Conservation (phyloP, 2,797 vertebrate genomes). For the Rhinoraja longicauda region DNA sequence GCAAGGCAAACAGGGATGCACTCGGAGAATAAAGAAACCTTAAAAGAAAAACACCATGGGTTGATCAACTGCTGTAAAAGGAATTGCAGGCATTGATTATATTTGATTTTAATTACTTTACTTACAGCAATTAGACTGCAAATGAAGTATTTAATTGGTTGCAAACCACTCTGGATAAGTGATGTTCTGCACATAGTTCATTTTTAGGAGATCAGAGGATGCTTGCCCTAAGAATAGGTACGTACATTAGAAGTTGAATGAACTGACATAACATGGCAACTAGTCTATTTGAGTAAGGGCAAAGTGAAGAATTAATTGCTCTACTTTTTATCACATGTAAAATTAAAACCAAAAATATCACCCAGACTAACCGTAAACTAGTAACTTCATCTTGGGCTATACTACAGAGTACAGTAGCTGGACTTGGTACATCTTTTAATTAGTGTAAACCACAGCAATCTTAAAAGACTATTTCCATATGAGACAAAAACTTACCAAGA, state of each 20-base stretch:
- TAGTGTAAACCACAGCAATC: neutral
- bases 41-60: neutral
- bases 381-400: neutral
- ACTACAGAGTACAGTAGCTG: too few relatives aligned
- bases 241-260: neutral
- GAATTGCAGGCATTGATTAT: neutral
- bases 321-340: neutral
- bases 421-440: neutral
- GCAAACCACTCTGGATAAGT: neutral
- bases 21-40: neutral
- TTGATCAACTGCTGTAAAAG: neutral
- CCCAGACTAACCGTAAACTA: neutral
- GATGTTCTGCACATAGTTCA: neutral
- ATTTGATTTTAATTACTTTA: neutral
- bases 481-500: conserved; percentile 22
- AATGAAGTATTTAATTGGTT: neutral
- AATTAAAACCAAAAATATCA: neutral
- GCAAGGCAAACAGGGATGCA: neutral
- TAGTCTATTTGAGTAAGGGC: neutral
- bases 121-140: too few relatives aligned
- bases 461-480: conserved; percentile 12
- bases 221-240: neutral
- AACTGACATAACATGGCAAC: neutral
- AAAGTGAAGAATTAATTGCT: neutral
- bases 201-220: neutral